Evolutionary conservation across 2,797 vertebrate genomes (phyloP), one percentile per base, ranked within the genome.

Genomic region (Hydrocynus forskahlii): DNA sequence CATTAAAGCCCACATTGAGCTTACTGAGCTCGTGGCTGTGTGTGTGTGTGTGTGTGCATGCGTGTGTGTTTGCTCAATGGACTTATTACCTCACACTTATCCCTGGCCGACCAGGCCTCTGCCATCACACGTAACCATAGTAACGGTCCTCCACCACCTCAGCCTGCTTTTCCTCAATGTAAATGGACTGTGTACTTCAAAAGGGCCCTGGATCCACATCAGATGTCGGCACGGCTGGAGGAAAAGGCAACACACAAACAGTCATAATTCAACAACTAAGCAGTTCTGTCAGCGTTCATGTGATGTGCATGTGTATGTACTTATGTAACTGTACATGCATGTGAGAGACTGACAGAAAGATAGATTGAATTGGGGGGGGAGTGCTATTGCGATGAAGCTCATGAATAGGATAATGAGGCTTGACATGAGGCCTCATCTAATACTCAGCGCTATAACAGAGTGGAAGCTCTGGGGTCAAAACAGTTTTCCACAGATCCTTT

Each of bases 71-170:
- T 79, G 81, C 88, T 91, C 89, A 88, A 78, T 86, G 87, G 82
- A 88, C 88, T 88, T 88, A 90, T 92, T 90, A 88, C 89, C 88
- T 92, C 88, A 89, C 88, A 89, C 88, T 92, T 89, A 88, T 91
- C 91, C 89, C 87, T 90, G 86, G 84, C 89, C 75, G 75, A 90
- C 88, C 92, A 79, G 75, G 83, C 87, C 86, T 89, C 81, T 78
- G 76, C 87, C 86, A 93, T 92, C 87, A 88, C 87, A 88, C 17
- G 92, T 93, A 91, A 87, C 94, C 92, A 94, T 94, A 91, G 93
- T 92, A 94, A 94, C 94, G 85, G 85, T 80, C 79, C 83, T 89
- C 83, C 88, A 89, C 89, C 89, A 82, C 78, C 84, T 87, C 85
- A 88, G 82, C 76, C 83, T 90, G 79, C 82, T 87, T 86, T 79